These are phyloP conservation scores for Tenthredo mesomela DNA, from an alignment of 2,888 invertebrate species.

Conservation along the genomic window DNA sequence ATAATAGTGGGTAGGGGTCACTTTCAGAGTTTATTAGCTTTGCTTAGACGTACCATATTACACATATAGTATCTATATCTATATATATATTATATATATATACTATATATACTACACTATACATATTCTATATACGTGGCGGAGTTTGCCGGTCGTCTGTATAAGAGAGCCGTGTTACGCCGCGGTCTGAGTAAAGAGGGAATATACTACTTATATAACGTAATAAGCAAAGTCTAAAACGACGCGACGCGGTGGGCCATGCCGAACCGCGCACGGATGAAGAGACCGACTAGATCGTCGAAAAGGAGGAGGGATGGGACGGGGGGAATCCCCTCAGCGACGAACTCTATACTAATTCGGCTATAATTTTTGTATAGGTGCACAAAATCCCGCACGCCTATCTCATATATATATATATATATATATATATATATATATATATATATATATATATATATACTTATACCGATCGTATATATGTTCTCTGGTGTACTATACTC, in stretches of 20 bases:
- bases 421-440: neutral
- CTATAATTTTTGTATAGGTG: neutral
- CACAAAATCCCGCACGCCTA: neutral
- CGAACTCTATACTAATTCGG: neutral
- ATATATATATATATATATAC: neutral
- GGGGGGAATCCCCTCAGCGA: neutral
- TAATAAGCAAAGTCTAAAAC: conserved; percentile 25
- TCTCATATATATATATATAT: neutral
- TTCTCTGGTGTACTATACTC: neutral
- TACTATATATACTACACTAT: neutral
- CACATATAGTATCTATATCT: neutral
- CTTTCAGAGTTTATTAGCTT: conserved; percentile 50
- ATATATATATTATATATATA: neutral
- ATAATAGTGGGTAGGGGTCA: conserved; percentile 26
- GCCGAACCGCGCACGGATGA: neutral
- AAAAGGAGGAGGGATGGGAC: too few relatives aligned
- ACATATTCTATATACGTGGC: neutral
- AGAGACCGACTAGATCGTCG: too few relatives aligned
- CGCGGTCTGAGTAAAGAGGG: neutral
- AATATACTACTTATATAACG: conserved; percentile 15
- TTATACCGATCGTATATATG: neutral
- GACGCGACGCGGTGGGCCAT: neutral
- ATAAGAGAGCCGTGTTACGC: neutral
- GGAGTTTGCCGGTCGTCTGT: neutral
- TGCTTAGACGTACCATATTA: conserved; percentile 23